A percentile compares a stretch with the other conserved stretches of the same genome.
Evolutionary conservation across 2,113 vertebrate genomes (phyloP).

Genomic region (Rhagologus leucostigma): DNA sequence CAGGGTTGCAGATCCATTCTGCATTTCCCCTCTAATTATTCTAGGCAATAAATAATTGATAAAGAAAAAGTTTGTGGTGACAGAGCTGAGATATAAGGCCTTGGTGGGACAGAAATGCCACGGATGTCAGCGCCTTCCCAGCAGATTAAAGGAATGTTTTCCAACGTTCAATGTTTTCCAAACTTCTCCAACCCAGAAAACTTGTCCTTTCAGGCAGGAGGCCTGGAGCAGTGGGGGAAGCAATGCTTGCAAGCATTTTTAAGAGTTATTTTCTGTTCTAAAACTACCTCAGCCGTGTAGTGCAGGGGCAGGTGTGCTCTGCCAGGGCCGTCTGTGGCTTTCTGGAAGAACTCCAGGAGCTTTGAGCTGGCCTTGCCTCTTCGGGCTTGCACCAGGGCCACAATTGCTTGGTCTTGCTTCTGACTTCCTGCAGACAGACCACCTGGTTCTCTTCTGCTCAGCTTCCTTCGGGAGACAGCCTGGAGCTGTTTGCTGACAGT

Average conservation of each 20-base stretch:
- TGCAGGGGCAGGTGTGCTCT: not conserved
- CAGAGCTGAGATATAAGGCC: not conserved
- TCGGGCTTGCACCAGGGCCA: not conserved
- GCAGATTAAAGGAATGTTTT: not conserved
- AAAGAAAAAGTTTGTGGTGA: not conserved
- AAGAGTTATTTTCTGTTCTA: not conserved
- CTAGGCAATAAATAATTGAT: not conserved
- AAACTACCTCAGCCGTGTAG: not conserved
- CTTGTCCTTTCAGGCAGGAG: not conserved
- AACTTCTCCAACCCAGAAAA: not conserved
- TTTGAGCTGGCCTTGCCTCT: not conserved
- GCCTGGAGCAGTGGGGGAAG: not conserved
- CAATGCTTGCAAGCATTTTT: not conserved
- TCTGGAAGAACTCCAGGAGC: not conserved
- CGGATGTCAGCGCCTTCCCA: accelerated
- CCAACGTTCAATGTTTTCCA: accelerated
- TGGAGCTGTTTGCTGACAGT: not conserved
- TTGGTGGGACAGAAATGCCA: not conserved
- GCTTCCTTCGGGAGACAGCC: not conserved
- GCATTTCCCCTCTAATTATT: not conserved
- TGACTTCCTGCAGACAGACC: not conserved
- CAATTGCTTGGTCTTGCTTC: not conserved
- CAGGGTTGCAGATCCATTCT: not conserved
- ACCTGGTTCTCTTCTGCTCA: not conserved
- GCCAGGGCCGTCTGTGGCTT: not conserved